phyloP scores from a whole-genome alignment of 2,113 vertebrate genomes.

The Pelodiscus sinensis region DNA sequence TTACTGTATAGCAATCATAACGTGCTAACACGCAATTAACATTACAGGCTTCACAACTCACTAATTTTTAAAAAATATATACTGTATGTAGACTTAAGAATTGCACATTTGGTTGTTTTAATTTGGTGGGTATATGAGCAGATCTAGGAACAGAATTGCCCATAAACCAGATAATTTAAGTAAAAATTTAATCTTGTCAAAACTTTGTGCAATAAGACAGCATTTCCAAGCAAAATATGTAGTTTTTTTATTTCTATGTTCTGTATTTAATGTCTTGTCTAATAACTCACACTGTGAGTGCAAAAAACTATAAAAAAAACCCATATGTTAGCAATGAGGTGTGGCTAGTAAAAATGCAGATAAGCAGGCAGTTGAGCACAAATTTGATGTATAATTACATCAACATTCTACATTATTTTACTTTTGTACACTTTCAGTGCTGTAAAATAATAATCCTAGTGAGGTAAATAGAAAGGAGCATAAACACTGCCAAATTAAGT shows the following conservation, averaged over 20 bases:
- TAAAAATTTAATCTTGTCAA: slow-evolving; percentile 70
- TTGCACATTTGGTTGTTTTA: slow-evolving; percentile 66
- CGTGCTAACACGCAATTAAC: slow-evolving; percentile 73
- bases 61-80: slow-evolving; percentile 67
- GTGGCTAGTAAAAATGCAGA: not conserved
- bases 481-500: too few species aligned
- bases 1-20: slow-evolving; percentile 74
- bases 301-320: slow-evolving; percentile 13
- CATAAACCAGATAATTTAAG: slow-evolving; percentile 73
- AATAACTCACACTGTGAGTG: not conserved
- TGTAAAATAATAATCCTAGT: not conserved
- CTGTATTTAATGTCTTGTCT: slow-evolving; percentile 17
- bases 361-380: not conserved
- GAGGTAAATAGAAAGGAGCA: too few species aligned
- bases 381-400: not conserved
- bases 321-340: not conserved
- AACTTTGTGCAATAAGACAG: slow-evolving; percentile 44
- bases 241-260: slow-evolving; percentile 33
- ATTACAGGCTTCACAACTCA: slow-evolving; percentile 66
- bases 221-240: slow-evolving; percentile 41
- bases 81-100: slow-evolving; percentile 48
- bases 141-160: slow-evolving; percentile 54
- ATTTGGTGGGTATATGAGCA: slow-evolving; percentile 59
- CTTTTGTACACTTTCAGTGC: not conserved
- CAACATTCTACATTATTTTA: not conserved